A percentile compares a stretch with the other conserved stretches of the same genome.
These are phyloP conservation scores for Pipra filicauda DNA, from an alignment of 2,113 vertebrate genomes.

Conservation along the genomic window DNA sequence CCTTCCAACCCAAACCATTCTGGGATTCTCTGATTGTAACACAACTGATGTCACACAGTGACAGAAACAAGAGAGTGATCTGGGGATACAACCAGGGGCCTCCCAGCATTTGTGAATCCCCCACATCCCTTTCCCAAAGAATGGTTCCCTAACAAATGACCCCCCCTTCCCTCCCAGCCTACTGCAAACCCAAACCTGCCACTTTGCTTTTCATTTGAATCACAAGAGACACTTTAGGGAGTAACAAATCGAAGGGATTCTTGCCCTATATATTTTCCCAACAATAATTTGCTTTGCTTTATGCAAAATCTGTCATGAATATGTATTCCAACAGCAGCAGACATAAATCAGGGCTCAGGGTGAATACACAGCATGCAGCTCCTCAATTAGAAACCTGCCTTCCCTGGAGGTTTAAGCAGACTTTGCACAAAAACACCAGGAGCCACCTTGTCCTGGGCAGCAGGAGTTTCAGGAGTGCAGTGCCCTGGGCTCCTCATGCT, in stretches of 20 bases:
- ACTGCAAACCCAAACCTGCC: background rate
- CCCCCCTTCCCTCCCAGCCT: background rate
- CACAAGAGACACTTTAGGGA: conserved; percentile 21
- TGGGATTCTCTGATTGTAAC: background rate
- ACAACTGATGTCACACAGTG: background rate
- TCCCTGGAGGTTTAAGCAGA: background rate
- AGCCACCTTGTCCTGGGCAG: background rate
- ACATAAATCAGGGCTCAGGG: conserved; percentile 30
- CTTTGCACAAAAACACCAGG: background rate
- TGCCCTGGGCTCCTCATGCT: accelerated
- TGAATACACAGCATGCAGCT: background rate
- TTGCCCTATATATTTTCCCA: conserved; percentile 34
- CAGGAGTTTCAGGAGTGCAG: background rate
- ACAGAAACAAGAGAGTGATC: background rate
- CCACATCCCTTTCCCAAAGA: background rate
- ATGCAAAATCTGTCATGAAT: conserved; percentile 36
- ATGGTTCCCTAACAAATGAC: background rate
- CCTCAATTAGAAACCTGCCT: background rate
- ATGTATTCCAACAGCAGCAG: conserved; percentile 32
- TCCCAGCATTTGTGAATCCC: background rate
- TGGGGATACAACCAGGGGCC: background rate
- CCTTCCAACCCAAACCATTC: background rate
- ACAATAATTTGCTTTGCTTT: conserved; percentile 40
- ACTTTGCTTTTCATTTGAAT: background rate
- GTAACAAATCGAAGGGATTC: conserved; percentile 17